These are phyloP conservation scores for Luperina testacea DNA, from an alignment of 2,888 invertebrate genomes.

Conservation along the genomic window DNA sequence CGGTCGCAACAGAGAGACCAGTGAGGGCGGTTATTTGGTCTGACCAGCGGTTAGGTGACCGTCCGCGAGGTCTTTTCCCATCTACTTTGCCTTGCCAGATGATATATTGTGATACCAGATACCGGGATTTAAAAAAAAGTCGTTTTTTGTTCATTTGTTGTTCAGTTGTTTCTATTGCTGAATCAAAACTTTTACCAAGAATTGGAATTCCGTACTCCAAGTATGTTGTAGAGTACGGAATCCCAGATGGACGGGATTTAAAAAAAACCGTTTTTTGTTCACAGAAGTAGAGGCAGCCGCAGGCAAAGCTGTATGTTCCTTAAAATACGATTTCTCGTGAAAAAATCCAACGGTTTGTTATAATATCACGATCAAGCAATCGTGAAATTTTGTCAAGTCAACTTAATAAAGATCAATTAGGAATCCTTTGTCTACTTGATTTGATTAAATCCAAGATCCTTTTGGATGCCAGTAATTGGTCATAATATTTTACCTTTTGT, in stretches of 20 bases:
- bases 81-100: too few species aligned
- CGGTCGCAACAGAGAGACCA: too few species aligned
- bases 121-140: too few species aligned
- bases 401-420: conserved; percentile 25
- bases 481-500: background rate
- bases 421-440: conserved; percentile 12
- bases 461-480: conserved; percentile 16
- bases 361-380: conserved; percentile 1
- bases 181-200: background rate
- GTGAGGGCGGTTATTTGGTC: too few species aligned
- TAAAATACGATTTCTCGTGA: background rate
- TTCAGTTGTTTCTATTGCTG: too few species aligned
- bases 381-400: conserved; percentile 5
- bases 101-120: too few species aligned
- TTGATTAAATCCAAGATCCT: conserved; percentile 24
- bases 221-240: background rate
- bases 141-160: too few species aligned
- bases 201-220: background rate
- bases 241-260: background rate
- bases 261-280: background rate
- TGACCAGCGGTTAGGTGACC: too few species aligned
- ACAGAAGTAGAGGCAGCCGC: background rate
- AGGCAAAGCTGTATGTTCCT: background rate
- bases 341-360: background rate
- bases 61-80: too few species aligned